phyloP scores from a whole-genome alignment of 2,113 vertebrate genomes.

The Takifugu bimaculatus region DNA sequence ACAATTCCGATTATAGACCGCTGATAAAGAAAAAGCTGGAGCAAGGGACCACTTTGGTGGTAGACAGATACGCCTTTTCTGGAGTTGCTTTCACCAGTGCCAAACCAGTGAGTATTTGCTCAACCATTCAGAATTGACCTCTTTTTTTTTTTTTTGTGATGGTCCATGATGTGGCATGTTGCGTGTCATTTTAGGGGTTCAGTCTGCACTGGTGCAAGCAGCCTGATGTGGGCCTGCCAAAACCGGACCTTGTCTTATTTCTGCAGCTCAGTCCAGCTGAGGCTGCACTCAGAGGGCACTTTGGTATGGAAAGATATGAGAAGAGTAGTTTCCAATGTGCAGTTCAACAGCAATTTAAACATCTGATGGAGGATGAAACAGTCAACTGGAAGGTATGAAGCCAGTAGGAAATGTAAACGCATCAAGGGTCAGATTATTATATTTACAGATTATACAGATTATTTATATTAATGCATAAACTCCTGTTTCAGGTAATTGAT shows the following conservation, averaged over 20 bases:
- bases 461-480: no score
- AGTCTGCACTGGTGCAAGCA: slow-evolving; percentile 88
- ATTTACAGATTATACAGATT: no score
- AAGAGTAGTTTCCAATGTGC: slow-evolving; percentile 78
- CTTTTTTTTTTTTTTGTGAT: no score
- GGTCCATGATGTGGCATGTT: neutral
- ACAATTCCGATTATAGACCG: slow-evolving; percentile 54
- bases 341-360: slow-evolving; percentile 77
- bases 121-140: neutral
- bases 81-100: slow-evolving; percentile 92
- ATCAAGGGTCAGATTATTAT: neutral
- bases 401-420: neutral
- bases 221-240: slow-evolving; percentile 88
- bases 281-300: slow-evolving; percentile 80
- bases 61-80: slow-evolving; percentile 95
- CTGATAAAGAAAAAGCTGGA: slow-evolving; percentile 79
- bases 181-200: slow-evolving; percentile 76
- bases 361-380: slow-evolving; percentile 80
- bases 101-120: slow-evolving; percentile 80
- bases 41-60: slow-evolving; percentile 84
- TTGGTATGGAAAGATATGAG: slow-evolving; percentile 86
- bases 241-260: slow-evolving; percentile 91
- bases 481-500: slow-evolving; percentile 75
- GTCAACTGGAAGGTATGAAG: slow-evolving; percentile 89
- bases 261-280: slow-evolving; percentile 75